phyloP scores from a whole-genome alignment of 2,888 invertebrate species.

The Dastarcus helophoroides region DNA sequence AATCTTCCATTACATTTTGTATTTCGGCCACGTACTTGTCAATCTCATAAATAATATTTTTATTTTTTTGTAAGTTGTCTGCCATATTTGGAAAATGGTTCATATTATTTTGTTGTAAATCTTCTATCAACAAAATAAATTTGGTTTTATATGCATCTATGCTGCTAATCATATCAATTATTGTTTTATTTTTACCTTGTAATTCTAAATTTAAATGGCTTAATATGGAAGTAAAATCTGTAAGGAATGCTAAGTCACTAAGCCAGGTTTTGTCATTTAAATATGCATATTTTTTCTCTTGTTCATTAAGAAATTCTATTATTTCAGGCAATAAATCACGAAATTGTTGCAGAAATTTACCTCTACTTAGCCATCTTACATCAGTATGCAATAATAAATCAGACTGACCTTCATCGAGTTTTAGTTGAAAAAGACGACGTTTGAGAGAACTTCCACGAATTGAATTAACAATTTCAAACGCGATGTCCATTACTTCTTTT shows the following conservation, averaged over 20 bases:
- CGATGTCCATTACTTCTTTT: conserved; percentile 12
- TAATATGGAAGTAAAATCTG: conserved; percentile 12
- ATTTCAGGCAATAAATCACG: conserved; percentile 8
- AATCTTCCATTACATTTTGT: conserved; percentile 12
- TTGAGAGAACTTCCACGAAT: conserved; percentile 13
- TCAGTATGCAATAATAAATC: conserved; percentile 14
- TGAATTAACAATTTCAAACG: conserved; percentile 15
- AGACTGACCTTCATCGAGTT: conserved; percentile 12
- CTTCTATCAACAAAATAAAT: conserved; percentile 11
- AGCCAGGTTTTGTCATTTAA: conserved; percentile 9
- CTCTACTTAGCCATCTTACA: conserved; percentile 11
- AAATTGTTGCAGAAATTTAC: conserved; percentile 8
- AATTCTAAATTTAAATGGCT: conserved; percentile 14
- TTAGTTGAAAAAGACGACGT: conserved; percentile 13
- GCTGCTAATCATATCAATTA: conserved; percentile 13
- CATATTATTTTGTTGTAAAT: conserved; percentile 8
- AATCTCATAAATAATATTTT: conserved; percentile 11
- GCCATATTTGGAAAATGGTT: conserved; percentile 9
- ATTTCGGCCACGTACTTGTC: conserved; percentile 12
- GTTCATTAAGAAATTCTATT: conserved; percentile 5
- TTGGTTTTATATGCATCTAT: conserved; percentile 8
- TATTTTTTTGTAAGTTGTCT: conserved; percentile 10
- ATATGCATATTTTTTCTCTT: conserved; percentile 5
- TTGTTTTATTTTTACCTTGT: conserved; percentile 14
- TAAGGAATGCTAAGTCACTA: conserved; percentile 11